These are phyloP conservation scores for Dermochelys coriacea DNA, from an alignment of 2,797 vertebrate species.

Conservation along the genomic window DNA sequence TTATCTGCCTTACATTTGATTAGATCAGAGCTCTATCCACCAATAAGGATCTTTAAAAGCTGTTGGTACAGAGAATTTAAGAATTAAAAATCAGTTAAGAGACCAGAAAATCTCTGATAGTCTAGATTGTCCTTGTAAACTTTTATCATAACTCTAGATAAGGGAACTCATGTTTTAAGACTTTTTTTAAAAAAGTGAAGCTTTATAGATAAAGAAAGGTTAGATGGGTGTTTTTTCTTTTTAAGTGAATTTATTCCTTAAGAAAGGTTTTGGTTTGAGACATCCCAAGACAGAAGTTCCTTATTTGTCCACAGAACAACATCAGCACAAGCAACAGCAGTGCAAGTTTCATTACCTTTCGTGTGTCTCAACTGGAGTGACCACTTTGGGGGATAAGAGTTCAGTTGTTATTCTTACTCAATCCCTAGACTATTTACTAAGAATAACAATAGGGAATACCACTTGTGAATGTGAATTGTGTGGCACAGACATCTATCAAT, in stretches of 20 bases:
- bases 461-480: background rate
- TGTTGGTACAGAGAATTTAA: background rate
- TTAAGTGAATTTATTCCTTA: background rate
- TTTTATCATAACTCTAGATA: too few species aligned
- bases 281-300: background rate
- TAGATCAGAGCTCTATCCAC: background rate
- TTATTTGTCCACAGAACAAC: background rate
- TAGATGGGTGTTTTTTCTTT: background rate
- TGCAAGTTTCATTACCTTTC: background rate
- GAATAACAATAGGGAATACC: background rate
- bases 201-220: too few species aligned
- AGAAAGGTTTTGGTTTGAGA: background rate
- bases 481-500: background rate
- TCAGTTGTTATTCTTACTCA: background rate
- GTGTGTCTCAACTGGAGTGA: background rate
- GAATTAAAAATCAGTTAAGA: background rate
- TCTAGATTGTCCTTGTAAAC: too few species aligned
- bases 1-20: background rate
- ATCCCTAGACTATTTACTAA: background rate
- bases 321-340: accelerated
- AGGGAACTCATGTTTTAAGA: too few species aligned
- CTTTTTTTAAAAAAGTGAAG: too few species aligned
- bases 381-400: background rate
- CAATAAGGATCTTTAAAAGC: background rate
- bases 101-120: background rate